Evolutionary conservation across 2,797 vertebrate genomes (phyloP).

Genomic region (Valencia hispanica): DNA sequence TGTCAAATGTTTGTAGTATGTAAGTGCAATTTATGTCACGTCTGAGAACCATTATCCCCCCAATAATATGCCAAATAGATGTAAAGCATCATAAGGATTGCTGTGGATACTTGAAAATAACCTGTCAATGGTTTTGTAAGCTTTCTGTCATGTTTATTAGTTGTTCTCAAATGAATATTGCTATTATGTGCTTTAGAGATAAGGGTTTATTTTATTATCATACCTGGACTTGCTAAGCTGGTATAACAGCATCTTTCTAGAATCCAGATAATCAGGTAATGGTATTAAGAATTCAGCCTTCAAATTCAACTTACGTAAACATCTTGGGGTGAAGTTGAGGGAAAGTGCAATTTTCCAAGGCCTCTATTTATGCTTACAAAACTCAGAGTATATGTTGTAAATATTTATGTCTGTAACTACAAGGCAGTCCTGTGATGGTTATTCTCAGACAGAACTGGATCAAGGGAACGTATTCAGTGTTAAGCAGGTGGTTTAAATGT

Average conservation of each 20-base stretch:
- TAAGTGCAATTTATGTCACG: not conserved
- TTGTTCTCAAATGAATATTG: not conserved
- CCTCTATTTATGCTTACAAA: not conserved
- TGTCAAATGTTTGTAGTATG: not conserved
- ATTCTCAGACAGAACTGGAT: not conserved
- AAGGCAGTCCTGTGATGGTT: too few relatives aligned
- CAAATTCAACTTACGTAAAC: not conserved
- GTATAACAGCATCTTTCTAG: too few relatives aligned
- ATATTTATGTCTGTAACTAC: constrained; percentile 1
- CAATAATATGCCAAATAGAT: not conserved
- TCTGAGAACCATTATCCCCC: not conserved
- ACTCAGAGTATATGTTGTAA: not conserved
- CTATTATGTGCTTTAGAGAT: not conserved
- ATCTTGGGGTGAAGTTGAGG: not conserved
- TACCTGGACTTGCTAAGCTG: not conserved
- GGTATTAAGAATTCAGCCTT: not conserved
- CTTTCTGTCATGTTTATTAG: not conserved
- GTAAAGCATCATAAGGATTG: not conserved
- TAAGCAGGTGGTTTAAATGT: constrained; percentile 2
- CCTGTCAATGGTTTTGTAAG: not conserved
- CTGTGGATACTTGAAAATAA: not conserved
- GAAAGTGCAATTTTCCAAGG: not conserved
- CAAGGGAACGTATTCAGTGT: not conserved
- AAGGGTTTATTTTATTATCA: not conserved
- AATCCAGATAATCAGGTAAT: not conserved